Percentiles rank a stretch among this genome's conserved stretches.
phyloP scores from a whole-genome alignment of 2,113 vertebrate species.

The Aptenodytes forsteri region DNA sequence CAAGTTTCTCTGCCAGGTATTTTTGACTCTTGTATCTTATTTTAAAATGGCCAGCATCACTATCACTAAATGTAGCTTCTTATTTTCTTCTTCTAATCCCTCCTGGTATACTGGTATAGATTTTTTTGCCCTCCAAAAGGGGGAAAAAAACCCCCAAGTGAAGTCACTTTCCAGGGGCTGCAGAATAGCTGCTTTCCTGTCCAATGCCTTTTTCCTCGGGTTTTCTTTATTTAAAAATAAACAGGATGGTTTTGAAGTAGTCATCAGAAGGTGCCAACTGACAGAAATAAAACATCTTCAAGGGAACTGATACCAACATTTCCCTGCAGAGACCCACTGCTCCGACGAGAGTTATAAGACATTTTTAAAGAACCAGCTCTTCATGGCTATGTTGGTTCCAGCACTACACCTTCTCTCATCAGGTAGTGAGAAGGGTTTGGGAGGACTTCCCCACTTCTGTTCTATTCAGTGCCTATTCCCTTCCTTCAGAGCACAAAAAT shows the following conservation, averaged over 20 bases:
- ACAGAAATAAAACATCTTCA: slow-evolving; percentile 33
- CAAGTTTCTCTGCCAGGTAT: not conserved
- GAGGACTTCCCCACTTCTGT: not conserved
- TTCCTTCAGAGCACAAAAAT: not conserved
- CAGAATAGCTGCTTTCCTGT: not conserved
- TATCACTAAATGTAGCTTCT: not conserved
- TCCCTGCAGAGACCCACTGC: not conserved
- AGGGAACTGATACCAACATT: not conserved
- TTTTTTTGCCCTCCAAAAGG: not conserved
- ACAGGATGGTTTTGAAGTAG: slow-evolving; percentile 1
- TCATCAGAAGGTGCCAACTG: slow-evolving; percentile 31
- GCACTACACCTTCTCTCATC: not conserved
- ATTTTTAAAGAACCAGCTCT: not conserved
- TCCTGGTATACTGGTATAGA: not conserved
- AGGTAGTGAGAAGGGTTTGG: not conserved
- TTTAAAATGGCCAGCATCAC: not conserved
- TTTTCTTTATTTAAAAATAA: not conserved
- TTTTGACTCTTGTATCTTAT: not conserved
- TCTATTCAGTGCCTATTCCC: not conserved
- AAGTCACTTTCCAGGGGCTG: not conserved
- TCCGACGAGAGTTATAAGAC: not conserved
- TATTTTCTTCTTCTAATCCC: not conserved
- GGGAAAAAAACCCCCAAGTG: not conserved
- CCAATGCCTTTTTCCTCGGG: not conserved
- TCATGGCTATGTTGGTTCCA: not conserved